phyloP scores from a whole-genome alignment of 2,113 vertebrate species.

The Esox niger region DNA sequence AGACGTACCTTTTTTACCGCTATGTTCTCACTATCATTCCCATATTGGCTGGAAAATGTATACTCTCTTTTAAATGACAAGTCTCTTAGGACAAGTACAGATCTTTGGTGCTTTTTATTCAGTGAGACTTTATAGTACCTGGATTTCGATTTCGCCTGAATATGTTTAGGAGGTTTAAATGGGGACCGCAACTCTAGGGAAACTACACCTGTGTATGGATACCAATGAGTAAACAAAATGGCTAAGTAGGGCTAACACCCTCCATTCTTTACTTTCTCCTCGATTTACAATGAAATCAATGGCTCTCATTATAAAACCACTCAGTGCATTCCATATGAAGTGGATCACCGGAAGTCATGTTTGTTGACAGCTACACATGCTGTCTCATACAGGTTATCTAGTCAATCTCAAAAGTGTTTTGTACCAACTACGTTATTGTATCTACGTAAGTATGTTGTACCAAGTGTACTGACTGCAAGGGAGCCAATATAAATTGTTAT shows the following conservation, averaged over 20 bases:
- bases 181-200: not conserved
- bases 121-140: not conserved
- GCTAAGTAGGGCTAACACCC: not conserved
- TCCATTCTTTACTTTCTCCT: not conserved
- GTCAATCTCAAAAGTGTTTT: too few species aligned
- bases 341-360: too few species aligned
- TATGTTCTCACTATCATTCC: not conserved
- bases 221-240: constrained; percentile 3
- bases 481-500: too few species aligned
- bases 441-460: too few species aligned
- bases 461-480: too few species aligned
- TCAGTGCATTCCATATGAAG: too few species aligned
- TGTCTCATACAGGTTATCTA: too few species aligned
- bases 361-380: too few species aligned
- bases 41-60: not conserved
- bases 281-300: not conserved
- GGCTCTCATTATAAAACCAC: not conserved
- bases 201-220: not conserved
- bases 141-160: not conserved
- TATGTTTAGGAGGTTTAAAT: not conserved
- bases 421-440: too few species aligned
- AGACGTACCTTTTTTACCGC: not conserved
- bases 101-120: not conserved
- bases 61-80: not conserved
- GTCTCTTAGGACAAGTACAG: not conserved